Base-by-base conservation (phyloP, 1,140 invertebrate genomes). In the Anoplolepis gracilipes region DNA sequence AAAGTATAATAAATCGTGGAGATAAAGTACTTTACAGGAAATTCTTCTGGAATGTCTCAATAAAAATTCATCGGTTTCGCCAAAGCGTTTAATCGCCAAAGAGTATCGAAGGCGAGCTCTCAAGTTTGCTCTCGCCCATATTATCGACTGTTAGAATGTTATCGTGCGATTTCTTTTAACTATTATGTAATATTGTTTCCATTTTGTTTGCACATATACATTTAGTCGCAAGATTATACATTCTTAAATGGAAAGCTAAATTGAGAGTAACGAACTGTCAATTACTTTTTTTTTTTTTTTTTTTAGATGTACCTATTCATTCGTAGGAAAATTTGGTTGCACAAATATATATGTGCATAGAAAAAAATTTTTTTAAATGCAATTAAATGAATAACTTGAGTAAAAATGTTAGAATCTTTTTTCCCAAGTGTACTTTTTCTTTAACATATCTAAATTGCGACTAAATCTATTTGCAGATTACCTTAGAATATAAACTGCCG, bases 31-130 rank as follows among this genome's bases (percentile, higher is more conserved):
- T 87, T 88, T 75, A 61, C 30, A 30, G 62, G 65, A 59, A 61
- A 62, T 85, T 91, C 36, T 62, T 84, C 76, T 91, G 90, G 90
- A 91, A 91, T 91, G 90, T 91, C 53, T 91, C 33, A 75, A 85
- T 79, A 78, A 62, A 76, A 87, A 82, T 82, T 28, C 8, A 30
- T 86, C 65, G 59, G 39, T 79, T 28, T 84, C 57, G 19, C 84
- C 69, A 88, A 81, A 81, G 76, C 67, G 72, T 72, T 90, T 81
- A 61, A 25, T 62, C 72, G 64, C 22, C 82, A 81, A 81, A 75
- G 61, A 89, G 49, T 64, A 85, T 85, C 70, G 75, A 86, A n/a
- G 33, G 82, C 8, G 22, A 84, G 59, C 46, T 64, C 67, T 84
- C 33, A 79, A 85, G 88, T 65, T 62, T 49, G 39, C 79, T 67